phyloP scores from a whole-genome alignment of 2,113 vertebrate species.

The Rhinichthys klamathensis region DNA sequence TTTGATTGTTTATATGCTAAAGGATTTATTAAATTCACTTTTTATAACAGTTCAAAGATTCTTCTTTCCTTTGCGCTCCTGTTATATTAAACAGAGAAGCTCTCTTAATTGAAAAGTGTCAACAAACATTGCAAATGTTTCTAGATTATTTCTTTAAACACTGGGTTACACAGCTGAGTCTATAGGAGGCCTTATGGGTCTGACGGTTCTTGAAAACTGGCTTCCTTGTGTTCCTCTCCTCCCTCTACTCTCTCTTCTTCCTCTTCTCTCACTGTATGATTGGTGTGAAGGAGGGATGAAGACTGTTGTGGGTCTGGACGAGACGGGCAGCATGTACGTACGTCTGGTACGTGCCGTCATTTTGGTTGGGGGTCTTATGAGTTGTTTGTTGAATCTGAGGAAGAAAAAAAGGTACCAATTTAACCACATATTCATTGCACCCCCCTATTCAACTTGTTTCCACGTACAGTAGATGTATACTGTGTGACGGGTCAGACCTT shows the following conservation, averaged over 20 bases:
- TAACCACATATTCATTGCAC: neutral
- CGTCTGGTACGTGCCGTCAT: conserved; percentile 59
- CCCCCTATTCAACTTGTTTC: too few species aligned
- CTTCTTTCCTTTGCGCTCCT: neutral
- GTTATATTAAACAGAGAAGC: too few species aligned
- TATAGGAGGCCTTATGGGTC: conserved; percentile 75
- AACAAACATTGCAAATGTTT: neutral
- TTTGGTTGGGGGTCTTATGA: conserved; percentile 37
- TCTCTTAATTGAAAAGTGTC: too few species aligned
- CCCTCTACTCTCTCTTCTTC: conserved; percentile 31
- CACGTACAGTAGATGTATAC: neutral
- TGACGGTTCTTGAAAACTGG: neutral
- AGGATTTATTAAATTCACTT: conserved; percentile 40
- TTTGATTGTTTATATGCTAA: conserved; percentile 11
- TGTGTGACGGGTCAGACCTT: conserved; percentile 53
- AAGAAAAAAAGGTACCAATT: neutral
- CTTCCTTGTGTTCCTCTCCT: conserved; percentile 46
- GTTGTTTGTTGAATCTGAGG: conserved; percentile 56
- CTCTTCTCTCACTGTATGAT: neutral
- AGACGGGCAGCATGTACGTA: conserved; percentile 63
- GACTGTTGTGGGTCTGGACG: conserved; percentile 54
- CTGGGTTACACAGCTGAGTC: conserved; percentile 76
- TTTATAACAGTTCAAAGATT: neutral
- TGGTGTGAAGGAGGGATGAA: conserved; percentile 23
- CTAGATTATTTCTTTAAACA: neutral